Conservation (phyloP, 1,140 invertebrate genomes). For the Zaprionus capensis region DNA sequence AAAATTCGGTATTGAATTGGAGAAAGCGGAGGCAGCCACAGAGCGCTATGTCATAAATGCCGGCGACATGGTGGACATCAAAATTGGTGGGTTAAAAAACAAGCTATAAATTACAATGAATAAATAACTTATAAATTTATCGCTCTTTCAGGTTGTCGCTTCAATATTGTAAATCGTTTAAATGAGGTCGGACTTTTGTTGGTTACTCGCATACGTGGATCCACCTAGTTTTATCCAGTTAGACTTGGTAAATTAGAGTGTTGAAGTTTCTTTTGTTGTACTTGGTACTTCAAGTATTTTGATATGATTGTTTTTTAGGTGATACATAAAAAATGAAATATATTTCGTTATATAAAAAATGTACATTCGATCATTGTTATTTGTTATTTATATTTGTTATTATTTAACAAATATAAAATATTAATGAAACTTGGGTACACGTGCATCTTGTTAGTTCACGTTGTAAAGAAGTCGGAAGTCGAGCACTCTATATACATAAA, state of each 20-base stretch:
- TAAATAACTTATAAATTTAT: neutral
- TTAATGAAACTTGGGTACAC: no score
- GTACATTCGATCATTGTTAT: no score
- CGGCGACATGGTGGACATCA: neutral
- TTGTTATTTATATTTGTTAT: no score
- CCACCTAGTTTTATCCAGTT: neutral
- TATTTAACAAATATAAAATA: no score
- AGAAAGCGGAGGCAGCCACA: neutral
- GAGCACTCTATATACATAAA: no score
- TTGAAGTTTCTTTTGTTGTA: neutral
- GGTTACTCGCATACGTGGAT: slow-evolving; percentile 25
- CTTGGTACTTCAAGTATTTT: neutral
- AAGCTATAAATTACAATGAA: neutral
- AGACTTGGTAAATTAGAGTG: neutral
- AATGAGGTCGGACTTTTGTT: slow-evolving; percentile 46
- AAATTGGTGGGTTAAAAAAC: neutral
- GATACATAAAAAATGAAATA: neutral
- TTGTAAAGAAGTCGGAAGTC: no score
- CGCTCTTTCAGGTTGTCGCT: slow-evolving; percentile 38
- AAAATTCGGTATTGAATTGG: neutral
- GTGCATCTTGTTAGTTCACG: no score
- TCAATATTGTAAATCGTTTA: slow-evolving; percentile 50
- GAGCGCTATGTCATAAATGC: neutral
- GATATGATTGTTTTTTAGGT: neutral
- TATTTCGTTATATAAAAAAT: neutral